Evolutionary conservation across 1,140 invertebrate species (phyloP), one percentile per base, ranked within the genome.

Genomic region (Hypothenemus hampei): DNA sequence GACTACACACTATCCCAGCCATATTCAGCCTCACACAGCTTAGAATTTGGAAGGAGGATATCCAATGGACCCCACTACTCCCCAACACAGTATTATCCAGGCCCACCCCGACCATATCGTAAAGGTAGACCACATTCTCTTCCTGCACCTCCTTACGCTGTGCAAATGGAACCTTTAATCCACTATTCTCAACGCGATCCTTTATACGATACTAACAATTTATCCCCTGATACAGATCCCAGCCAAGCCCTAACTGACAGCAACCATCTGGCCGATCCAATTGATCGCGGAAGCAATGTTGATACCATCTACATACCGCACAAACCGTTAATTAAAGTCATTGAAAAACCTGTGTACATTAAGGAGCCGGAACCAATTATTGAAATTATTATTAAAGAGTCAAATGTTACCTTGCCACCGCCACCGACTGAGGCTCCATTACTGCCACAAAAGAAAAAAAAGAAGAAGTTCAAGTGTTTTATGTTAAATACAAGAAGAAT

Each of bases 351-450:
- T 5, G 80, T 70, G 18, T 77, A 86, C 51, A 89, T 64, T 73
- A 83, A 86, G 59, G 85, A 87, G 48, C 88, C 88, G 0, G 89
- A 92, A 67, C 89, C 89, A 10, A 92, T 92, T 37, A 92, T 92
- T 54, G 89, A 92, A 72, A 92, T 91, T 57, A 92, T 92, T 46
- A 91, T 92, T 41, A 90, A 90, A 65, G 89, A 92, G 71, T 89
- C 87, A 0, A 91, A 92, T 67, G 85, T 89, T 60, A 79, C 85
- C 0, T 67, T 90, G 3, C 85, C 88, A 0, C 80, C 82, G n/a
- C 81, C 78, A 0, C 75, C 77, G 4, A 68, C 68, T 0, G 70
- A 77, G 4, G 73, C 77, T 1, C 54, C 54, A 5, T 68, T 77
- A 21, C 73, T 77, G 0, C 69, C 71, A 46, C 77, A 74, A 40